Conservation (phyloP, 2,888 invertebrate species). For the Yponomeuta plumbellus region DNA sequence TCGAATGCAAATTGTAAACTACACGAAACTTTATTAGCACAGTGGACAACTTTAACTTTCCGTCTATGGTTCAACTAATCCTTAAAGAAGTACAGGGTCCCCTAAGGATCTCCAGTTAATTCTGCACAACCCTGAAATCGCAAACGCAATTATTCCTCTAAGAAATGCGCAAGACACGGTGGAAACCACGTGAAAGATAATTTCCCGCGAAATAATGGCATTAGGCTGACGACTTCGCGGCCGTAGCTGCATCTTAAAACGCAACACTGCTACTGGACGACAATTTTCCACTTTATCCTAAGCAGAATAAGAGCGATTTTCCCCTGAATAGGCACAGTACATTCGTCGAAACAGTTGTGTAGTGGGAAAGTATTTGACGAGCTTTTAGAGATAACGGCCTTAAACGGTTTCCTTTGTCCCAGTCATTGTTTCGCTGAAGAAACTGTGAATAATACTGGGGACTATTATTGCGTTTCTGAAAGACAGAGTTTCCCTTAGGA, state of each 20-base stretch:
- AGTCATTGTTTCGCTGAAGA: constrained; percentile 54
- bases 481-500: constrained; percentile 35
- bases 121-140: neutral
- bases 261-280: neutral
- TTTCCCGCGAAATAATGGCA: constrained; percentile 12
- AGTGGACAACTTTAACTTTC: too few species aligned
- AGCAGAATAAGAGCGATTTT: constrained; percentile 31
- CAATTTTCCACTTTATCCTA: constrained; percentile 16
- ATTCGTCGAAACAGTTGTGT: constrained; percentile 38
- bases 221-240: constrained; percentile 5
- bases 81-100: neutral
- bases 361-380: constrained; percentile 61
- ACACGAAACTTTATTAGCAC: too few species aligned
- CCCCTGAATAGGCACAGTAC: constrained; percentile 26
- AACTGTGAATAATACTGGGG: constrained; percentile 40
- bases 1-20: too few species aligned
- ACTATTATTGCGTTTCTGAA: constrained; percentile 42
- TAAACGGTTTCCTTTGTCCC: constrained; percentile 60
- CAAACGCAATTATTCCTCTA: neutral
- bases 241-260: constrained; percentile 15
- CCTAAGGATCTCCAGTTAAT: neutral
- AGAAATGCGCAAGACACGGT: neutral
- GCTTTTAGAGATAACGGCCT: constrained; percentile 65
- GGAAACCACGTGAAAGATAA: constrained; percentile 8
- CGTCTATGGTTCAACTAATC: neutral